Evolutionary conservation across 2,888 invertebrate species (phyloP).

Genomic region (Drosophila villosipedis): DNA sequence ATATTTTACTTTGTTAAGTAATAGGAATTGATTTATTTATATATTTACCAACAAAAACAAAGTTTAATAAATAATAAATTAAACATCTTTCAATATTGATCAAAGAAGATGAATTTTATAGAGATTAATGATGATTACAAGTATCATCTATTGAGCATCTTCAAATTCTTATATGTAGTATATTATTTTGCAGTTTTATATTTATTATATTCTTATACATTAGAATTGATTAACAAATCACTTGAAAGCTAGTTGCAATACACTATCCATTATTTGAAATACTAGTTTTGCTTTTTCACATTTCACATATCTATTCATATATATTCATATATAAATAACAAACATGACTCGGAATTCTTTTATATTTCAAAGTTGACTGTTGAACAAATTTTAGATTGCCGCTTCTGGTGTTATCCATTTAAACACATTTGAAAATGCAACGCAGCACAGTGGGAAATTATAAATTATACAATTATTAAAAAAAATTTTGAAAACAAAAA

Average conservation of each 20-base stretch:
- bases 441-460: background rate
- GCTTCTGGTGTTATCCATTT: conserved; percentile 30
- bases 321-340: conserved; percentile 2
- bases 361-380: conserved; percentile 43
- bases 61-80: background rate
- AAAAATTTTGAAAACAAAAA: fast-evolving
- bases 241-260: background rate
- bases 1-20: background rate
- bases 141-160: no score
- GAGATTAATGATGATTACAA: background rate
- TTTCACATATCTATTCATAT: background rate
- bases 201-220: background rate
- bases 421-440: conserved; percentile 28
- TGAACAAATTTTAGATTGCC: conserved; percentile 56
- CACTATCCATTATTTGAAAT: background rate
- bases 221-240: no score
- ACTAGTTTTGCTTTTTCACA: background rate
- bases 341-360: conserved; percentile 30
- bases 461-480: background rate
- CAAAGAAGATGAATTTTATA: background rate
- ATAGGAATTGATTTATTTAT: background rate
- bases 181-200: background rate
- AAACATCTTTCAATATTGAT: background rate
- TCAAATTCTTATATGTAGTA: background rate
- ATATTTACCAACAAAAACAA: background rate